A percentile compares a stretch with the other conserved stretches of the same genome.
These are phyloP conservation scores for Sapayoa aenigma DNA, from an alignment of 2,113 vertebrate genomes.

Conservation along the genomic window DNA sequence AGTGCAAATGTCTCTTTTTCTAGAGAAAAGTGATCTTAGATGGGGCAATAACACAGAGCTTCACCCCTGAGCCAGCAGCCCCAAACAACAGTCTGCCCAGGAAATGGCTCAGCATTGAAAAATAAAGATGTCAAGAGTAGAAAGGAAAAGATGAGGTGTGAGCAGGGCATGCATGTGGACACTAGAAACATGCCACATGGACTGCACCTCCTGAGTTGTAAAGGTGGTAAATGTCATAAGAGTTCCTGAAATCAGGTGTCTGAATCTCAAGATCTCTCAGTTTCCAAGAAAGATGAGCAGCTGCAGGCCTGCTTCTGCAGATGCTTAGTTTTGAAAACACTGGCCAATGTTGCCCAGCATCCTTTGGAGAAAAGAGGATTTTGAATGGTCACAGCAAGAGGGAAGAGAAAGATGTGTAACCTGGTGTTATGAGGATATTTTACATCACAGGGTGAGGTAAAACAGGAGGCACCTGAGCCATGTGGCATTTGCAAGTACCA, in stretches of 20 bases:
- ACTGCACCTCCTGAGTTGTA: not conserved
- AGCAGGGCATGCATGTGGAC: not conserved
- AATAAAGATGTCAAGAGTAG: not conserved
- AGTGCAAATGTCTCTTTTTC: not conserved
- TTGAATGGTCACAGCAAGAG: not conserved
- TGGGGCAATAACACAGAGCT: not conserved
- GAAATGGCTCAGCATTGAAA: not conserved
- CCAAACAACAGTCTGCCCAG: not conserved
- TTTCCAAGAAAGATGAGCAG: not conserved
- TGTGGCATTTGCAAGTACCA: rapidly evolving
- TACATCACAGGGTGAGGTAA: not conserved
- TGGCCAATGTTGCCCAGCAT: rapidly evolving
- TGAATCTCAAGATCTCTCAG: not conserved
- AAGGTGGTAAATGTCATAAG: not conserved
- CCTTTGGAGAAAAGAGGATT: not conserved
- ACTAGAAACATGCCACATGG: not conserved
- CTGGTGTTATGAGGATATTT: rapidly evolving
- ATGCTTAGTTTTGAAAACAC: not conserved
- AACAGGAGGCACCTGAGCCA: not conserved
- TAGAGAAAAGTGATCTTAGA: not conserved
- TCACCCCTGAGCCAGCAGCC: rapidly evolving
- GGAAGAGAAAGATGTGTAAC: not conserved
- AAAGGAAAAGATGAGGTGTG: not conserved
- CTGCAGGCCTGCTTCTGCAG: not conserved
- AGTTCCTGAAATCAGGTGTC: not conserved